These are phyloP conservation scores for Mesoclemmys tuberculata DNA, from an alignment of 2,113 vertebrate genomes.

Conservation along the genomic window DNA sequence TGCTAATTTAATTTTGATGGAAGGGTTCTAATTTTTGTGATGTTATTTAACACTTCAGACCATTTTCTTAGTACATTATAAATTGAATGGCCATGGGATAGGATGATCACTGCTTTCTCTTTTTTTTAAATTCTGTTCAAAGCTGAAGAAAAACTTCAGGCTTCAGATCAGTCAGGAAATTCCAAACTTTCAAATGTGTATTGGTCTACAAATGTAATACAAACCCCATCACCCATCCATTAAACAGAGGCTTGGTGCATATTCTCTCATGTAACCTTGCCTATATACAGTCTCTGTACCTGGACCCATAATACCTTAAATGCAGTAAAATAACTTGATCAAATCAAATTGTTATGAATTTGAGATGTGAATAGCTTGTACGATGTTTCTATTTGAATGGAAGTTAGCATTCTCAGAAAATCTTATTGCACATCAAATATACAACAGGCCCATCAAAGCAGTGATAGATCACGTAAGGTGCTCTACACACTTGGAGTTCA, in stretches of 20 bases:
- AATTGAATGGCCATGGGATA: not conserved
- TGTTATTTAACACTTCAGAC: not conserved
- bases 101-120: not conserved
- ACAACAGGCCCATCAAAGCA: not conserved
- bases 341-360: not conserved
- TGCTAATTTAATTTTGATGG: not conserved
- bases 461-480: not conserved
- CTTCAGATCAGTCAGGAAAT: not conserved
- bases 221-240: not conserved
- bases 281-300: not conserved
- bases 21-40: not conserved
- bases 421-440: not conserved
- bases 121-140: not conserved
- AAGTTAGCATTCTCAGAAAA: not conserved
- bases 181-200: not conserved
- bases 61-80: not conserved
- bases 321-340: not conserved
- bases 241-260: not conserved
- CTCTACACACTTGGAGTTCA: not conserved
- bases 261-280: not conserved
- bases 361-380: not conserved
- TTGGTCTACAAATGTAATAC: not conserved
- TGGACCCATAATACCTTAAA: not conserved
- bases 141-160: not conserved
- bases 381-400: not conserved